These are phyloP conservation scores for Mus caroli DNA, from an alignment of 2,797 vertebrate species.

Conservation along the genomic window DNA sequence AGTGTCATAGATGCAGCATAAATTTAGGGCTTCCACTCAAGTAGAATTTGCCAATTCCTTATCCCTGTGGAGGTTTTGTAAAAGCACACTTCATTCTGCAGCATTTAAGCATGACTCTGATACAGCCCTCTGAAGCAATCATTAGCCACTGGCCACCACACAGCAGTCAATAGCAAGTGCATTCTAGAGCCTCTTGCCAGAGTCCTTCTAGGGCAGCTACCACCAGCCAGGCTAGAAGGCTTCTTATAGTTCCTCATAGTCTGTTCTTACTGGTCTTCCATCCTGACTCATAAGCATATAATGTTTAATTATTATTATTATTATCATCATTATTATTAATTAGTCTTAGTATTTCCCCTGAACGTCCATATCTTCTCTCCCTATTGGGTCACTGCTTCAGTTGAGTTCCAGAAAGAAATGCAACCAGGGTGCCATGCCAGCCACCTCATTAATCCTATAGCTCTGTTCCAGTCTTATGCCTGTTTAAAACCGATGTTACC, in stretches of 20 bases:
- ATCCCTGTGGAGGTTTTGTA: neutral
- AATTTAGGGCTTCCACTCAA: neutral
- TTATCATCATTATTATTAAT: neutral
- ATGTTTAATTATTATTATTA: neutral
- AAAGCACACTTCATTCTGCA: slow-evolving; percentile 31
- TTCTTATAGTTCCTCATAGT: slow-evolving; percentile 39
- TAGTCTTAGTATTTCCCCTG: neutral
- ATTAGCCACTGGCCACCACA: neutral
- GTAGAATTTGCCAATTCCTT: neutral
- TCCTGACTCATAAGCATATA: neutral
- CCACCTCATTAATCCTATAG: neutral
- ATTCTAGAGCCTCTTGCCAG: neutral
- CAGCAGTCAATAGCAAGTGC: neutral
- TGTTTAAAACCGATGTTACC: neutral
- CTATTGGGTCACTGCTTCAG: neutral
- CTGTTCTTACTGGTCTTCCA: neutral
- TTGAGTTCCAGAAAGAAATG: slow-evolving; percentile 1
- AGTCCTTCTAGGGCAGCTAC: neutral
- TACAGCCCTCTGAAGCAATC: neutral
- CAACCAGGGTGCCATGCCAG: neutral
- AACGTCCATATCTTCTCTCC: neutral
- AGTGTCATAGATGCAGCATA: neutral
- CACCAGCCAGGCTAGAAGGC: neutral
- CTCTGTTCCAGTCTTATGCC: neutral
- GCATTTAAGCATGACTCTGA: neutral